Conservation (phyloP, 2,113 vertebrate genomes). For the Gasterosteus aculeatus region DNA sequence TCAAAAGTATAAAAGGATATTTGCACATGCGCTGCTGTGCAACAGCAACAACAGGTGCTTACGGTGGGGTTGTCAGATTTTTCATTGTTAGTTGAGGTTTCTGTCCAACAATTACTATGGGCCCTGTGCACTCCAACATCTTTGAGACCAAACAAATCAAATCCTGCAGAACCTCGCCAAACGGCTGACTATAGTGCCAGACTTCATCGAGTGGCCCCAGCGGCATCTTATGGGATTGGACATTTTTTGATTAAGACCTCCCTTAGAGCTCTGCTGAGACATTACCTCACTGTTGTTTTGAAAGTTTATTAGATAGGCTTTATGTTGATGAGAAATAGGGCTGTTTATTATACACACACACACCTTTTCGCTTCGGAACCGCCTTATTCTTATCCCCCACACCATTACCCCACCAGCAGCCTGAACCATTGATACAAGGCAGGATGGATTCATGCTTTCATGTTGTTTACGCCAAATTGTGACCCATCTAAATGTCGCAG, state of each 20-base stretch:
- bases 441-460: too few relatives aligned
- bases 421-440: too few relatives aligned
- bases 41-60: neutral
- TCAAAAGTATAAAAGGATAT: neutral
- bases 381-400: too few relatives aligned
- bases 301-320: constrained; percentile 76
- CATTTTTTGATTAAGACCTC: constrained; percentile 69
- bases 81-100: constrained; percentile 12
- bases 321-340: constrained; percentile 76
- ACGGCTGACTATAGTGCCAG: constrained; percentile 50
- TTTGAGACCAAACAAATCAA: constrained; percentile 28
- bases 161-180: constrained; percentile 48
- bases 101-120: constrained; percentile 7
- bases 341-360: neutral
- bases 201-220: constrained; percentile 68
- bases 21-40: neutral
- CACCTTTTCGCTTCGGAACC: too few relatives aligned
- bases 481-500: too few relatives aligned
- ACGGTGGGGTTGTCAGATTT: constrained; percentile 2
- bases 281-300: constrained; percentile 78
- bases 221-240: constrained; percentile 69
- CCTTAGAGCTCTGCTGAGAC: constrained; percentile 71
- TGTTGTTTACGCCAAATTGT: too few relatives aligned
- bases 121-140: constrained; percentile 29
- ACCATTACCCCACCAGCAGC: too few relatives aligned